Percentiles rank a stretch among this genome's conserved stretches.
Evolutionary conservation across 2,797 vertebrate genomes (phyloP).

Genomic region (Sebastes vulpes): DNA sequence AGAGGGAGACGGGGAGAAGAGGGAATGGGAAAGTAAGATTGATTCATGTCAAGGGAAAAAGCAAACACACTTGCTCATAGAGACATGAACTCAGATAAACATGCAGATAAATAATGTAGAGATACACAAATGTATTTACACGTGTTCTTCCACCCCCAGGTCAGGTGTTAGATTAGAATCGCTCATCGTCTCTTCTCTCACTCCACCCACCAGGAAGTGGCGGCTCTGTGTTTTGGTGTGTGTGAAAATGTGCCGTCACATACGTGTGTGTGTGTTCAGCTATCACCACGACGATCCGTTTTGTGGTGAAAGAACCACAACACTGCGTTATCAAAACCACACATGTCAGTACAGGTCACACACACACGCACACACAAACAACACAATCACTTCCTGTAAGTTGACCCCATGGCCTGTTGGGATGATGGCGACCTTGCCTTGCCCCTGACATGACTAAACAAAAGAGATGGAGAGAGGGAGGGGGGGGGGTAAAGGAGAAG

Average conservation of each 20-base stretch:
- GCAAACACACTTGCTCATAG: background rate
- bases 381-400: conserved; percentile 41
- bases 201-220: background rate
- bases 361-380: background rate
- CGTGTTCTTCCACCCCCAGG: background rate
- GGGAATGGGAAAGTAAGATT: background rate
- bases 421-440: conserved; percentile 26
- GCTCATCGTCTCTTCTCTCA: background rate
- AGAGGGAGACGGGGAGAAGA: background rate
- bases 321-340: conserved; percentile 34
- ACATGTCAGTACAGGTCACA: conserved; percentile 27
- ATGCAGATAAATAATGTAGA: background rate
- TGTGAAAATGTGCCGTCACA: background rate
- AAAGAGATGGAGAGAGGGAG: conserved; percentile 29
- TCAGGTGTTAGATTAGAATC: background rate
- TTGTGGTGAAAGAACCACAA: conserved; percentile 23
- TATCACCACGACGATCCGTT: conserved; percentile 13
- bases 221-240: background rate
- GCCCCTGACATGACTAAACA: conserved; percentile 44
- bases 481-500: background rate
- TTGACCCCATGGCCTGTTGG: conserved; percentile 40
- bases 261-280: background rate
- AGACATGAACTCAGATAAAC: background rate
- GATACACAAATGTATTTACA: background rate
- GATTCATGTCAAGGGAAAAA: background rate